Percentiles rank a stretch among this genome's conserved stretches.
Conservation (phyloP, 2,113 vertebrate genomes). For the Aphyosemion australe region DNA sequence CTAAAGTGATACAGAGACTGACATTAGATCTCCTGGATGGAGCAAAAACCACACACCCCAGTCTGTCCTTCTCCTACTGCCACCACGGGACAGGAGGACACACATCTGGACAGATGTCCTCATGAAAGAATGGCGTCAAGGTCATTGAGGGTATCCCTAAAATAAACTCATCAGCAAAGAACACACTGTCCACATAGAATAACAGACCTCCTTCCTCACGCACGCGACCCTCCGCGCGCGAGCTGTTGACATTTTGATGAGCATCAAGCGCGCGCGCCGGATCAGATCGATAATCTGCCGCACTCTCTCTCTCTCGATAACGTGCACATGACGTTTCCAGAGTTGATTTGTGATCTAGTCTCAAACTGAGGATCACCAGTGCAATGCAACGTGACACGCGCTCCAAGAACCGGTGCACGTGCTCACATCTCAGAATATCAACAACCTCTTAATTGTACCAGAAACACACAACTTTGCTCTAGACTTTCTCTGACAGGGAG, state of each 20-base stretch:
- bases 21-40: neutral
- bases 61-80: neutral
- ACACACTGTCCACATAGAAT: neutral
- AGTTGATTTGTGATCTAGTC: neutral
- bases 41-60: neutral
- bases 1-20: too few relatives aligned
- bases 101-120: constrained; percentile 13
- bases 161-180: constrained; percentile 14
- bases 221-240: neutral
- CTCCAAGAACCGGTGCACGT: constrained; percentile 45
- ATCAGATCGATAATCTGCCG: constrained; percentile 20
- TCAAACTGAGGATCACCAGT: neutral
- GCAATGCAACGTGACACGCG: constrained; percentile 22
- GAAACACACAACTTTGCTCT: neutral
- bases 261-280: neutral
- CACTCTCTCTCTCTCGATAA: neutral
- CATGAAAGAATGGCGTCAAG: constrained; percentile 63
- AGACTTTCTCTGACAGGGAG: neutral
- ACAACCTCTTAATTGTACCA: neutral
- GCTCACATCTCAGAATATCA: constrained; percentile 42
- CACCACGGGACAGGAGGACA: neutral
- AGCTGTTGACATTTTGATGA: constrained; percentile 15
- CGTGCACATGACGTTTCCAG: neutral
- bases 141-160: constrained; percentile 66
- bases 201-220: neutral